Conservation (phyloP, 2,113 vertebrate genomes). For the Balaenoptera acutorostrata region DNA sequence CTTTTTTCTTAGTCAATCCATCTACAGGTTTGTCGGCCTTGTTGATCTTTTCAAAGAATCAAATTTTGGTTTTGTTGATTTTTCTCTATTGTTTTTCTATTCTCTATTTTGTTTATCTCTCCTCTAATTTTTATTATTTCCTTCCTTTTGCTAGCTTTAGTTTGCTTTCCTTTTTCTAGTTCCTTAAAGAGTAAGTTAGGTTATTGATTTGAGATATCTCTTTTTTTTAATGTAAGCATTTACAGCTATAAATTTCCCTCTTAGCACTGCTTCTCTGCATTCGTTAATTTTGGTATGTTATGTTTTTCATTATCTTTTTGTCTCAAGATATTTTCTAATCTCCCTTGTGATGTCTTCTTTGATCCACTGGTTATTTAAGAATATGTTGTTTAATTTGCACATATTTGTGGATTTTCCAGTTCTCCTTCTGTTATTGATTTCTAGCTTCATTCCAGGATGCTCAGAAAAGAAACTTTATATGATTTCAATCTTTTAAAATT, state of each 20-base stretch:
- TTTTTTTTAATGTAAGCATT: not conserved
- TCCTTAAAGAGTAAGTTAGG: not conserved
- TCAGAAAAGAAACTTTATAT: not conserved
- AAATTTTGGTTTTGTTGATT: not conserved
- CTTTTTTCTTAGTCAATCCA: not conserved
- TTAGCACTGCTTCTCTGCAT: not conserved
- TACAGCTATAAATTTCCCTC: not conserved
- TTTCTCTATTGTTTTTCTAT: not conserved
- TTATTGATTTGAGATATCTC: not conserved
- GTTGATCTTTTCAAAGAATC: not conserved
- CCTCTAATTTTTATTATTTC: not conserved
- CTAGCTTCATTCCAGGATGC: not conserved
- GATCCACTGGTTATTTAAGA: not conserved
- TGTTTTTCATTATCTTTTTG: not conserved
- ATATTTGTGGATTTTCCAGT: not conserved
- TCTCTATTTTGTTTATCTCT: not conserved
- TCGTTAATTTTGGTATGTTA: not conserved
- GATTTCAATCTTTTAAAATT: not conserved
- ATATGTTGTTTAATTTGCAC: not conserved
- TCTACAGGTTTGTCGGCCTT: not conserved
- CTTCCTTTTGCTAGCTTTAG: not conserved
- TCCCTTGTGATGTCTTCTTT: not conserved
- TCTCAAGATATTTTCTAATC: not conserved
- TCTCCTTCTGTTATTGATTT: not conserved
- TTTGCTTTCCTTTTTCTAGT: not conserved